Base-by-base conservation (phyloP, 92 coral and sea anemone species). In the Desmophyllum pertusum region DNA sequence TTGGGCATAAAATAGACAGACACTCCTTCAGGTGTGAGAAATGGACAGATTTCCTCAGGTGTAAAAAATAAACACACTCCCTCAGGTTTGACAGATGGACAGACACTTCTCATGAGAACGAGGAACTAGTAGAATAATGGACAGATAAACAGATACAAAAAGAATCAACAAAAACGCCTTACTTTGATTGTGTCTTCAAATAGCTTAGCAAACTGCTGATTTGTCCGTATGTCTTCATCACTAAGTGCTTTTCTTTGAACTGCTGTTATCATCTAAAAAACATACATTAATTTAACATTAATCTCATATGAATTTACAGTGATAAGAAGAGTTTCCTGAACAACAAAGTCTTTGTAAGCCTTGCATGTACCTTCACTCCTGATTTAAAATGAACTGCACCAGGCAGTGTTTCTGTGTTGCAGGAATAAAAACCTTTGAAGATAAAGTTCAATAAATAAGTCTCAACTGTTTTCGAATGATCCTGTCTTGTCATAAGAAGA, bases 171-270 rank as follows among this genome's bases (percentile, higher is more conserved):
- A 70, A 45, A 36, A 29, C 66, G 50, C 36, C 38, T 42, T 79
- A 95, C 98, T 87, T 91, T 88, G 59, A 95, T 85, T 37, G 98
- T 94, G 88, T 92, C 94, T 52, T 96, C 99, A 87, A 96, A 96
- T 86, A 96, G 85, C 80, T 89, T 96, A 38, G 98, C 88, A 83
- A 96, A 90, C 92, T 90, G 93, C 81, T 94, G 93, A 67, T 92
- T 94, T 65, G 95, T 91, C 85, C 95, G 82, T 35, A 92, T 86
- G 53, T 94, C 98, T 19, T 96, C 98, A 66, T 96, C 96, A 83
- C 95, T 83, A 18, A 96, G 81, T 14, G 96, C 79, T 72, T 89
- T 93, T 71, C 99, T 89, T 81, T 96, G 98, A n/a, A 96, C 96
- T 17, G 99, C 94, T 64, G 98, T 96, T 64, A 96, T 77, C 98